Evolutionary conservation across 2,888 invertebrate species (phyloP), one percentile per base, ranked within the genome.

Genomic region (Melinaea marsaeus): DNA sequence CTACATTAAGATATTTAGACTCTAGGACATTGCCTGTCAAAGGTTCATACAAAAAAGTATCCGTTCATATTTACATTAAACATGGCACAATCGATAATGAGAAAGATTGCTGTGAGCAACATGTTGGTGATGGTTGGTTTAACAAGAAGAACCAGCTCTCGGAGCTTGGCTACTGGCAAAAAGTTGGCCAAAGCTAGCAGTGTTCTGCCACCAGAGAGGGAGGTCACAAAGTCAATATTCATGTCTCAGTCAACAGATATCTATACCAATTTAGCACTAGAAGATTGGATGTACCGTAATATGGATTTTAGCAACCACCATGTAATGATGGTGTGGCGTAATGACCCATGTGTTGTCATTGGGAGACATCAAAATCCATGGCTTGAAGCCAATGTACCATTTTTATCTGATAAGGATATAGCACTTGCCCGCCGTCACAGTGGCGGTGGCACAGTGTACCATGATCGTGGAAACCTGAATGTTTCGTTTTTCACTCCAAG

Each of bases 361-460:
- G 99, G 99, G 5, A 93, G 97, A 63, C 97, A 99, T 85, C 99
- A 99, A 85, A 99, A 99, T 86, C 98, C 98, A 0, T 99, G 98
- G 95, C 83, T 94, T 45, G 99, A 99, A 84, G 95, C 96, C 1
- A 96, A 99, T 83, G 88, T 97, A 2, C 92, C 93, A 2, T 91
- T 92, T 54, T 83, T 96, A 58, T 80, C 91, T 67, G 93, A 94
- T 58, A 90, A 92, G 54, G 94, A 94, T 13, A 94, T 99, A 63
- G 90, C 92, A 11, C 76, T 98, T 66, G 98, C 96, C 0, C 93
- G 99, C 64, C 93, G 99, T 54, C 97, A 97, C 78, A 98, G 98
- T 84, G 99, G 99, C 37, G 96, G 99, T 66, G 99, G 99, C 35
- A 95, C 98, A 3, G 98, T 99, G 34, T 99, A 97, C 84, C 99